These are phyloP conservation scores for Platyscapa corneri DNA, from an alignment of 1,140 invertebrate species.

Conservation along the genomic window DNA sequence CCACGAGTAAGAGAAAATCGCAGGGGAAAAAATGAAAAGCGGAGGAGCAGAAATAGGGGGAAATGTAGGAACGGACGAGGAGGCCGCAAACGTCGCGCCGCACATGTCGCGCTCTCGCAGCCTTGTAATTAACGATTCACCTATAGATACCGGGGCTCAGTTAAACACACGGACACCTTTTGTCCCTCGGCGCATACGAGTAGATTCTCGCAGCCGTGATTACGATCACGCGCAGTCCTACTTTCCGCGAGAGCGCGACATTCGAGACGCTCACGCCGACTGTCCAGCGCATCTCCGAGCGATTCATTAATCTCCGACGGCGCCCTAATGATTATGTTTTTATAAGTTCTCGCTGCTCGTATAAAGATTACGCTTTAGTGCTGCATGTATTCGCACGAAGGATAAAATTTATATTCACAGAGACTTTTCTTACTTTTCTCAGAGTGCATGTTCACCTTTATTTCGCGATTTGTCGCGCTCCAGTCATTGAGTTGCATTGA, in stretches of 20 bases:
- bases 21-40: constrained; percentile 44
- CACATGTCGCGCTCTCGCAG: constrained; percentile 34
- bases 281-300: too few relatives aligned
- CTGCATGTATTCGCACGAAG: background rate
- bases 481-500: background rate
- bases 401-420: background rate
- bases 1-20: constrained; percentile 42
- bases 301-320: constrained; percentile 19
- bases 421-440: background rate
- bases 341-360: background rate
- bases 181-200: constrained; percentile 35
- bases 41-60: background rate
- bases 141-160: background rate
- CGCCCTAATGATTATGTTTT: constrained; percentile 12
- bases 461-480: background rate
- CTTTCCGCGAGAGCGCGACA: constrained; percentile 14
- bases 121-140: constrained; percentile 42
- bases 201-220: background rate
- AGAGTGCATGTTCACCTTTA: background rate
- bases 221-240: constrained; percentile 34
- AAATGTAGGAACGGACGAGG: background rate
- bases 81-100: background rate
- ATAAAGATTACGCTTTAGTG: constrained; percentile 9
- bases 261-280: background rate
- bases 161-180: constrained; percentile 36